Evolutionary conservation across 2,888 invertebrate genomes (phyloP), one percentile per base, ranked within the genome.

Genomic region (Melanostoma scalare): DNA sequence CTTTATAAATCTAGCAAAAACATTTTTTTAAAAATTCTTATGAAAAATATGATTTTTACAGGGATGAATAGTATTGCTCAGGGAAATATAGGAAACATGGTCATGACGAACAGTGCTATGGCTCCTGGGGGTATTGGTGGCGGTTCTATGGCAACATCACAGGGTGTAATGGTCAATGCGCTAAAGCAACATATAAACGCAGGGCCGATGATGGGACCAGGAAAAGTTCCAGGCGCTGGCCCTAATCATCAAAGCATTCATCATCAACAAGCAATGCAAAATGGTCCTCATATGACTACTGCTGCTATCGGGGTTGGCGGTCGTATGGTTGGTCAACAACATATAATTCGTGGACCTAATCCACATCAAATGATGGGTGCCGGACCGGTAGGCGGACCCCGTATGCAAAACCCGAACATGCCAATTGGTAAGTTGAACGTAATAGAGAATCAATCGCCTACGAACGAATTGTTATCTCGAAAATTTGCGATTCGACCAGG

Each of bases 81-180:
- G 88, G 93, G 94, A 56, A 93, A 93, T 85, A 91, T 92, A 68
- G 92, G 93, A 56, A 95, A 95, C 88, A 95, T 96, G 94, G 95
- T 96, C 87, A 95, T 96, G 93, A 96, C 96, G 33, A 96, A 95
- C 89, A 95, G 94, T 89, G 94, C 93, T 88, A 94, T 94, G 93
- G 93, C 93, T 80, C 94, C 95, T 88, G 93, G 93, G 85, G 92
- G 92, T 53, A 86, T 86, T 81, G 86, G 89, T 5, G 86, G 87
- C 4, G 88, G 87, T 46, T 61, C 86, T n/a, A 77, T 77, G 63
- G 87, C 88, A 2, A 95, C 95, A 93, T 94, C 94, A 77, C 94
- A 94, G 61, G 94, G 95, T 69, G 94, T 95, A 74, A 92, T 94
- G 87, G 94, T 96, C 58, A 96, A 95, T 90, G 94, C 94, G 88